Evolutionary conservation across 2,888 invertebrate species (phyloP).

Genomic region (Drosophila nr. perissopoda): DNA sequence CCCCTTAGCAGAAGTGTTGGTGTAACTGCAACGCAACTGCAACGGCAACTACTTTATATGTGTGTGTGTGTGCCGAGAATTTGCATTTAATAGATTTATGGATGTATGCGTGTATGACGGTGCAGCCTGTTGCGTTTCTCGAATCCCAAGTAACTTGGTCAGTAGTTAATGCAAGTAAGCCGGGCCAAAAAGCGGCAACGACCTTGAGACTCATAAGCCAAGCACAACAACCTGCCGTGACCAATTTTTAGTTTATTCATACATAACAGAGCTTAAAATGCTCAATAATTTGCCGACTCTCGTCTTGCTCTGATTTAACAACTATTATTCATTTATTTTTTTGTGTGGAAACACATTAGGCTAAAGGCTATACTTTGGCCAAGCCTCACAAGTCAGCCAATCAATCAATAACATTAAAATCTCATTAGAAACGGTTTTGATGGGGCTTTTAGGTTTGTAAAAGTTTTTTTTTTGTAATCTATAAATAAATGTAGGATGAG

Average conservation of each 20-base stretch:
- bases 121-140: slow-evolving; percentile 53
- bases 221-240: slow-evolving; percentile 54
- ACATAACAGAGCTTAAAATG: slow-evolving; percentile 36
- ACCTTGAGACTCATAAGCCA: slow-evolving; percentile 67
- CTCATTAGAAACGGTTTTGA: slow-evolving; percentile 45
- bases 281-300: slow-evolving; percentile 45
- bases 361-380: slow-evolving; percentile 25
- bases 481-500: neutral
- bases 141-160: slow-evolving; percentile 53
- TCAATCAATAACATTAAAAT: slow-evolving; percentile 56
- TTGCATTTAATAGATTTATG: slow-evolving; percentile 36
- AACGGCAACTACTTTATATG: slow-evolving; percentile 20
- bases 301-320: slow-evolving; percentile 40
- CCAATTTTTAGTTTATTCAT: slow-evolving; percentile 58
- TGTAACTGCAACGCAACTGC: slow-evolving; percentile 23
- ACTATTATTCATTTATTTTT: slow-evolving; percentile 33
- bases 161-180: slow-evolving; percentile 32
- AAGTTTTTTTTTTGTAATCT: neutral
- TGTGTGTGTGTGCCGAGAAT: slow-evolving; percentile 47
- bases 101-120: slow-evolving; percentile 13
- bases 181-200: slow-evolving; percentile 37
- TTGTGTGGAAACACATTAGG: slow-evolving; percentile 62
- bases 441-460: neutral
- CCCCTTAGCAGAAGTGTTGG: slow-evolving; percentile 15
- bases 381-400: slow-evolving; percentile 49